These are phyloP conservation scores for Tiliacea aurago DNA, from an alignment of 2,888 invertebrate genomes.

Conservation along the genomic window DNA sequence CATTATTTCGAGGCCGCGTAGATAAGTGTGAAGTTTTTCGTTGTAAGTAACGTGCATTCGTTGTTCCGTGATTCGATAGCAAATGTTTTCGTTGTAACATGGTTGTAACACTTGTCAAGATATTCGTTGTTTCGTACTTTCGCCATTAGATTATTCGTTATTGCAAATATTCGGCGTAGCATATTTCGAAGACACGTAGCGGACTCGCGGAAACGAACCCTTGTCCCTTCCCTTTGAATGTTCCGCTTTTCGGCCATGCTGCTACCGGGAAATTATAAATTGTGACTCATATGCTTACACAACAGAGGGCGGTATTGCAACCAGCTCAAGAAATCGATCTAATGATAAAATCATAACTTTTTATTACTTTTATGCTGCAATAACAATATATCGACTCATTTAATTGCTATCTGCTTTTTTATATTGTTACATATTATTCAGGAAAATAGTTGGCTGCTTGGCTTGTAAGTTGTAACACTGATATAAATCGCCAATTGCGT, in stretches of 20 bases:
- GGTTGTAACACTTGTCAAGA: no score
- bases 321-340: not conserved
- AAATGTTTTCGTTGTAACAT: no score
- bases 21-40: no score
- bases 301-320: slow-evolving; percentile 30
- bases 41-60: no score
- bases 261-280: not conserved
- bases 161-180: no score
- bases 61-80: no score
- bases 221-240: not conserved
- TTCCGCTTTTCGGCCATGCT: no score
- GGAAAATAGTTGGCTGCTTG: slow-evolving; percentile 9
- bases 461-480: slow-evolving; percentile 50
- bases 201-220: no score
- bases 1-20: no score
- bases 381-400: not conserved
- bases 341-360: not conserved
- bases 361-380: not conserved
- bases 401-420: not conserved
- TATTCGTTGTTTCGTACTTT: no score
- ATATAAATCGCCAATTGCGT: not conserved
- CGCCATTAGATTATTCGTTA: no score
- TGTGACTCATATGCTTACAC: slow-evolving; percentile 23
- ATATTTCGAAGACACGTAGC: no score
- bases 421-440: not conserved